Evolutionary conservation across 2,113 vertebrate genomes (phyloP), one percentile per base, ranked within the genome.

Genomic region (Ptychochromis oligacanthus): DNA sequence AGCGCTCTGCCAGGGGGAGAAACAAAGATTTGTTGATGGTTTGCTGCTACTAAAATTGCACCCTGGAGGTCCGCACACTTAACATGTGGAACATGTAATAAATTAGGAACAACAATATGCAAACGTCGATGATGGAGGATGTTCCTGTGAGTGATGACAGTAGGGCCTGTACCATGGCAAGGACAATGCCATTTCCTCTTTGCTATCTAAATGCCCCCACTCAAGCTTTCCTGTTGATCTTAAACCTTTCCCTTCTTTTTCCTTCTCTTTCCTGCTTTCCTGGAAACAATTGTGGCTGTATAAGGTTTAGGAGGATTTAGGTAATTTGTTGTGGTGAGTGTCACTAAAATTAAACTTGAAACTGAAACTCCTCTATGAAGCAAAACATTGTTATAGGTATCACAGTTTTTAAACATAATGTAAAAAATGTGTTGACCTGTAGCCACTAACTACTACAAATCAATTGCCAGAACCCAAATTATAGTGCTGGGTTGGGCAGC

Each of bases 11-110:
- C 88, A 79, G 81, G 59, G 87, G 82, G 87, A 91, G 89, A 91
- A 89, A 83, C 87, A 92, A 92, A 93, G 91, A 89, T 95, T 88
- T 93, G 89, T 91, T 92, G 91, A 93, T 90, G 85, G 84, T 89
- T 91, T 76, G 84, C 78, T 58, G 79, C 87, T 77, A 64, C 64
- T 88, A 77, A 92, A 90, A 94, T 93, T 87, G 86, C 83, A 87
- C 90, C 86, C 88, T 22, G 57, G 94, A 92, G 92, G 81, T 90
- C 79, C 26, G 24, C 80, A 82, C 80, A 52, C 87, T 94, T 93
- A 92, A 91, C 81, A 90, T 84, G 87, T 93, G 80, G 88, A 94
- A 92, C 88, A 87, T 92, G 91, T 79, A 85, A 92, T 92, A 89
- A 95, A 94, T 92, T 90, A 93, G 84, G 75, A 91, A 89, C 38